A percentile compares a stretch with the other conserved stretches of the same genome.
phyloP scores from a whole-genome alignment of 2,797 vertebrate species.

The Sebastes matsubarae region DNA sequence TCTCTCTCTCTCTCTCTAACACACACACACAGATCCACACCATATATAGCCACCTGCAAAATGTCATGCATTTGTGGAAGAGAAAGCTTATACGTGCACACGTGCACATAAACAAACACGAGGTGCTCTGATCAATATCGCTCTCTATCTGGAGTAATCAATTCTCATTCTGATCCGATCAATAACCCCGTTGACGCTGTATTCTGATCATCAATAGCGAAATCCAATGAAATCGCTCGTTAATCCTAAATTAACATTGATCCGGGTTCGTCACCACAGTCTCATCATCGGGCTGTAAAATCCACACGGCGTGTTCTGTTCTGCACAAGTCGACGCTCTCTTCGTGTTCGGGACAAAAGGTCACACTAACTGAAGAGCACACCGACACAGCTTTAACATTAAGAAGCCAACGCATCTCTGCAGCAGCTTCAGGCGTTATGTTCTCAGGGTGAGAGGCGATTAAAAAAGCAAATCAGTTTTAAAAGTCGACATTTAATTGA shows the following conservation, averaged over 20 bases:
- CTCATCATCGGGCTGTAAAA: neutral
- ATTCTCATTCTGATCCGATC: slow-evolving; percentile 57
- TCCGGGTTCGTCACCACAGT: slow-evolving; percentile 16
- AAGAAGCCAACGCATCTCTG: neutral
- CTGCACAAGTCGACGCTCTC: neutral
- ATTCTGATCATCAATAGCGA: slow-evolving; percentile 54
- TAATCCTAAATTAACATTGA: slow-evolving; percentile 65
- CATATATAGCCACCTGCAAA: neutral
- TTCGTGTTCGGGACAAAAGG: slow-evolving; percentile 17
- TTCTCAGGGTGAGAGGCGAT: neutral
- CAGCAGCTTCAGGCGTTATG: neutral
- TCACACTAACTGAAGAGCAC: neutral
- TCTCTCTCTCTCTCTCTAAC: neutral
- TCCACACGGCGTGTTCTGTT: neutral
- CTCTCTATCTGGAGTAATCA: slow-evolving; percentile 46
- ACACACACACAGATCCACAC: neutral
- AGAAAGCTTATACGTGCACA: neutral
- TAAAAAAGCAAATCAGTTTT: slow-evolving; percentile 2
- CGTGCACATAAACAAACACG: neutral
- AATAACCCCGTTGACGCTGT: slow-evolving; percentile 29
- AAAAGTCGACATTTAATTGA: slow-evolving; percentile 22
- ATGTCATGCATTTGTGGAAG: no score
- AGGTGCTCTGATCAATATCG: slow-evolving; percentile 34
- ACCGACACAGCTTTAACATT: neutral
- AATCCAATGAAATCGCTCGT: slow-evolving; percentile 51